Percentiles rank a stretch among this genome's conserved stretches.
Evolutionary conservation across 2,113 vertebrate species (phyloP).

Genomic region (Muntiacus reevesi): DNA sequence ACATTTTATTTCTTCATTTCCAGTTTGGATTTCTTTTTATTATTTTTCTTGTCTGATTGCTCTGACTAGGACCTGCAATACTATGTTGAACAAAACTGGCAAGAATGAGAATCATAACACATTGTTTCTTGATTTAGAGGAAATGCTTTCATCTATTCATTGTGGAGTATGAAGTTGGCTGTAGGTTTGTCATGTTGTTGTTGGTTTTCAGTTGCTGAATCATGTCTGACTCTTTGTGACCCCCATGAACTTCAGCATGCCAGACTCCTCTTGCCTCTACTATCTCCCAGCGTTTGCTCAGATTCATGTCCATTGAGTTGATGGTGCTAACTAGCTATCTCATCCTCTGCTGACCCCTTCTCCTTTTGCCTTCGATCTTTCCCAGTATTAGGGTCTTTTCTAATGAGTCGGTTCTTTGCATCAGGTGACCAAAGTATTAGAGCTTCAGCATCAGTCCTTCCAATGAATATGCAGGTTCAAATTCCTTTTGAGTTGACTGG

Average conservation of each 20-base stretch:
- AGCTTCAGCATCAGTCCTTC: neutral
- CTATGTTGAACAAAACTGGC: neutral
- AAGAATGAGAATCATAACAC: neutral
- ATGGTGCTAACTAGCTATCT: neutral
- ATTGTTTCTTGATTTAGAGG: neutral
- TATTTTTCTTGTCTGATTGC: neutral
- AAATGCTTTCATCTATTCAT: neutral
- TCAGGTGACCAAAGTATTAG: neutral
- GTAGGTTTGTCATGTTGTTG: neutral
- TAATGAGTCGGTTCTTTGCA: neutral
- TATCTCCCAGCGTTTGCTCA: neutral
- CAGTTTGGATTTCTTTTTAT: neutral
- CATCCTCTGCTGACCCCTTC: neutral
- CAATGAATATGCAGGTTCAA: neutral
- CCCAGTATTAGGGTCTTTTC: neutral
- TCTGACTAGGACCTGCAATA: neutral
- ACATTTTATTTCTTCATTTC: neutral
- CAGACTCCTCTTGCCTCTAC: neutral
- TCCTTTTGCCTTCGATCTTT: neutral
- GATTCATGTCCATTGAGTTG: neutral
- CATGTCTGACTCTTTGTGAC: neutral
- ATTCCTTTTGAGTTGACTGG: neutral
- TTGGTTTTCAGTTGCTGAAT: neutral
- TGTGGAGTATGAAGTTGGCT: neutral
- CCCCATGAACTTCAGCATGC: neutral